phyloP scores from a whole-genome alignment of 2,113 vertebrate genomes.

The Callopanchax toddi region DNA sequence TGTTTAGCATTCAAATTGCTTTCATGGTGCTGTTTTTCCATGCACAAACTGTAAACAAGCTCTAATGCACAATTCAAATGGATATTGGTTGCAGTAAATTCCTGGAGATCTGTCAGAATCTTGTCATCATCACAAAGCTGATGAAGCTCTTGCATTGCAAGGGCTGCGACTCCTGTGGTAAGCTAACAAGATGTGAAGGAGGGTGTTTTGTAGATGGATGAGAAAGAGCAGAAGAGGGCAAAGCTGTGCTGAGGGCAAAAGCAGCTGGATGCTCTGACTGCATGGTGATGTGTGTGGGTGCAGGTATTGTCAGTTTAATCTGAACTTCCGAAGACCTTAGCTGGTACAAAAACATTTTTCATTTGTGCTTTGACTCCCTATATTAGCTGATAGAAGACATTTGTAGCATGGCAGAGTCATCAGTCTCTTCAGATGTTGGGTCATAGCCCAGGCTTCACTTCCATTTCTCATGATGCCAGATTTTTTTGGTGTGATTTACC shows the following conservation, averaged over 20 bases:
- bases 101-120: constrained; percentile 14
- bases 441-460: constrained; percentile 71
- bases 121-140: constrained; percentile 22
- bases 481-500: constrained; percentile 7
- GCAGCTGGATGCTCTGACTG: constrained; percentile 34
- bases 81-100: constrained; percentile 10
- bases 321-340: constrained; percentile 23
- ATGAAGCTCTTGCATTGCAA: constrained; percentile 25
- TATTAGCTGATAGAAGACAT: constrained; percentile 71
- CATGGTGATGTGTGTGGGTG: constrained; percentile 24
- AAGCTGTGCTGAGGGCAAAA: constrained; percentile 33
- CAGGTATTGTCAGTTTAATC: constrained; percentile 39
- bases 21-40: constrained; percentile 4
- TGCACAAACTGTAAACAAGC: background rate
- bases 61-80: constrained; percentile 14
- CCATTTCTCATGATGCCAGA: constrained; percentile 45
- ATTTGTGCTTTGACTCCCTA: constrained; percentile 61
- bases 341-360: constrained; percentile 56
- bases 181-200: constrained; percentile 55
- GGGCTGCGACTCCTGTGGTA: constrained; percentile 31
- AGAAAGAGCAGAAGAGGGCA: constrained; percentile 52
- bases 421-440: constrained; percentile 80
- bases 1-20: constrained; percentile 8
- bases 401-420: constrained; percentile 73
- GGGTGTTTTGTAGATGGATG: constrained; percentile 47